Percentiles rank a stretch among this genome's conserved stretches.
phyloP scores from a whole-genome alignment of 2,888 invertebrate genomes.

The Drosophila austrosaltans region DNA sequence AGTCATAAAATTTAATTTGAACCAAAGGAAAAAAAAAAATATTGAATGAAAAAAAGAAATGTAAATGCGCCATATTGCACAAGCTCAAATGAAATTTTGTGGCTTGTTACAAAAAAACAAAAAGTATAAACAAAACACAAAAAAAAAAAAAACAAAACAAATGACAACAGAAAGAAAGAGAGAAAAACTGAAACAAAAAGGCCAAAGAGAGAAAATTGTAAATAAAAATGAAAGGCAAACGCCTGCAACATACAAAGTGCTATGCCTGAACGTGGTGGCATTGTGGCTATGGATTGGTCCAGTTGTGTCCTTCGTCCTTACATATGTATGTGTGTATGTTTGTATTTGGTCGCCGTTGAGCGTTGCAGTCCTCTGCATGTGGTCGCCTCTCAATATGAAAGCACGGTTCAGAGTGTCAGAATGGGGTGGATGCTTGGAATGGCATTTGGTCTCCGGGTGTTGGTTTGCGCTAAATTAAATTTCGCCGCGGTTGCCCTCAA shows the following conservation, averaged over 20 bases:
- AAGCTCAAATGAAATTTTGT: conserved; percentile 75
- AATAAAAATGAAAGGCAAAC: conserved; percentile 34
- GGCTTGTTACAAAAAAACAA: conserved; percentile 53
- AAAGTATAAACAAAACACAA: conserved; percentile 30
- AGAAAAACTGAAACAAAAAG: conserved; percentile 1
- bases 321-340: not conserved
- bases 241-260: conserved; percentile 38
- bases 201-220: conserved; percentile 18
- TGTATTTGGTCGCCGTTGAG: conserved; percentile 1
- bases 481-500: conserved; percentile 58
- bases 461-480: conserved; percentile 77
- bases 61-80: conserved; percentile 73
- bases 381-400: conserved; percentile 72
- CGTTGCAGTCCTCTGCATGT: conserved; percentile 56
- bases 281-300: conserved; percentile 48
- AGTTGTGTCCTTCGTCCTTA: conserved; percentile 35
- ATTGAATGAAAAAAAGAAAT: conserved; percentile 31
- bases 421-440: conserved; percentile 45
- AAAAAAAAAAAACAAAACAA: conserved; percentile 38
- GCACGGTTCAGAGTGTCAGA: conserved; percentile 31
- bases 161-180: conserved; percentile 5
- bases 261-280: conserved; percentile 36
- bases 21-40: conserved; percentile 30
- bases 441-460: conserved; percentile 69
- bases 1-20: conserved; percentile 11